Base-by-base conservation (phyloP, 2,888 invertebrate species). In the Campaea margaritaria region DNA sequence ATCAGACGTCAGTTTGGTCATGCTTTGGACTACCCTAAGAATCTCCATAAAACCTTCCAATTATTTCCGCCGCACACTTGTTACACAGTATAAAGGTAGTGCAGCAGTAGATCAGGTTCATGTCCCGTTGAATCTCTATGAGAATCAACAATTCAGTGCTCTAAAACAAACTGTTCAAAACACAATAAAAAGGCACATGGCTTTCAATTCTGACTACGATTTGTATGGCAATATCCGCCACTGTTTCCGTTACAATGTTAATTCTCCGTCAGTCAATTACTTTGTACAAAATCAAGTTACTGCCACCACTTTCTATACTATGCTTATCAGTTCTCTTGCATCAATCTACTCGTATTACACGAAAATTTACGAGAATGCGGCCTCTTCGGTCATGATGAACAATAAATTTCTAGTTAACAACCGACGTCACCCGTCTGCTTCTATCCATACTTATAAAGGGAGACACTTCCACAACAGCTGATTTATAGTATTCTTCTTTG, bases 281-380 rank as follows among this genome's bases (percentile, higher is more conserved):
- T 38, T 31, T 27, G 44, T 48, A 38, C 13, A 21, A 21, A 44
- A 21, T 27, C 0, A 12, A 12, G 14, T 8, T 45, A 54, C 54
- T 60, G 54, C 12, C 12, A 34, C 11, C 21, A 48, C 2, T 14
- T 21, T 14, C 43, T 7, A 46, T 41, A 41, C 15, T 75, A 68
- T 74, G 77, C 80, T 86, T 88, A 87, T 87, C 89, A 77, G 79
- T 64, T 74, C 86, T 87, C 87, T 87, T 79, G 79, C 79, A 84
- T 85, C 86, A 85, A 86, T 85, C 82, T 75, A 83, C 83, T 87
- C 83, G 83, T 84, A 83, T 89, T 87, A 88, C 86, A 86, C 78
- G 79, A 81, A 82, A 86, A 87, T 87, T 89, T 87, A 89, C 83
- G 88, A 85, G 82, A 83, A 82, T 83, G 79, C 82, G 78, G 78